Percentiles rank a stretch among this genome's conserved stretches.
phyloP scores from a whole-genome alignment of 2,797 vertebrate genomes.

The Dicrostonyx torquatus region DNA sequence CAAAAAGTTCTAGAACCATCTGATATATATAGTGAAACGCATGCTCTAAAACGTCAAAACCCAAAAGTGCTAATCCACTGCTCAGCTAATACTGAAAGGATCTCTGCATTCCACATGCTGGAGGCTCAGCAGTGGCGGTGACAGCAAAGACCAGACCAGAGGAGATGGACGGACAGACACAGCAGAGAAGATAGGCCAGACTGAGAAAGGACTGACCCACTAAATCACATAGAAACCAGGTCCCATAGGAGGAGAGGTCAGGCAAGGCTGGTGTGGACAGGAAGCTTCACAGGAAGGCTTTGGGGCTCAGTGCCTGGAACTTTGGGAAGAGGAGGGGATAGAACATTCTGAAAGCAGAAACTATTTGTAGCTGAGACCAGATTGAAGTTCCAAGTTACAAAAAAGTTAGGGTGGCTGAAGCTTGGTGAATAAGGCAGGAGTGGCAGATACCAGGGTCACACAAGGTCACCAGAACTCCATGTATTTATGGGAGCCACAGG shows the following conservation, averaged over 20 bases:
- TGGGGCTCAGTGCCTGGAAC: not conserved
- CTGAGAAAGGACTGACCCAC: not conserved
- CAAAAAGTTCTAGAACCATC: not conserved
- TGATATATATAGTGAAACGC: not conserved
- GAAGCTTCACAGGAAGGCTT: not conserved
- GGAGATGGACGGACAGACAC: not conserved
- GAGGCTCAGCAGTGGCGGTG: rapidly evolving
- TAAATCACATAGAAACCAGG: not conserved
- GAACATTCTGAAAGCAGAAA: not conserved
- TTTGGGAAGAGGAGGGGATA: not conserved
- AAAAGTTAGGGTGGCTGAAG: not conserved
- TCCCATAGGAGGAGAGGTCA: not conserved
- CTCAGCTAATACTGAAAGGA: not conserved
- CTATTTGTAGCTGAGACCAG: not conserved
- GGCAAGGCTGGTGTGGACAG: too few relatives aligned
- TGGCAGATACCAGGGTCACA: not conserved
- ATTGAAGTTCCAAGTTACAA: not conserved
- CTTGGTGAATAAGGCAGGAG: not conserved
- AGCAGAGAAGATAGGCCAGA: not conserved
- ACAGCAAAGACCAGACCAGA: not conserved
- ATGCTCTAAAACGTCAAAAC: not conserved
- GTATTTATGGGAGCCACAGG: not conserved
- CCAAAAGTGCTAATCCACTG: not conserved
- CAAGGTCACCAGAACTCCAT: not conserved
- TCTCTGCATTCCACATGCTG: not conserved